A percentile compares a stretch with the other conserved stretches of the same genome.
Conservation (phyloP, 2,797 vertebrate genomes). For the Myotis vivesi region DNA sequence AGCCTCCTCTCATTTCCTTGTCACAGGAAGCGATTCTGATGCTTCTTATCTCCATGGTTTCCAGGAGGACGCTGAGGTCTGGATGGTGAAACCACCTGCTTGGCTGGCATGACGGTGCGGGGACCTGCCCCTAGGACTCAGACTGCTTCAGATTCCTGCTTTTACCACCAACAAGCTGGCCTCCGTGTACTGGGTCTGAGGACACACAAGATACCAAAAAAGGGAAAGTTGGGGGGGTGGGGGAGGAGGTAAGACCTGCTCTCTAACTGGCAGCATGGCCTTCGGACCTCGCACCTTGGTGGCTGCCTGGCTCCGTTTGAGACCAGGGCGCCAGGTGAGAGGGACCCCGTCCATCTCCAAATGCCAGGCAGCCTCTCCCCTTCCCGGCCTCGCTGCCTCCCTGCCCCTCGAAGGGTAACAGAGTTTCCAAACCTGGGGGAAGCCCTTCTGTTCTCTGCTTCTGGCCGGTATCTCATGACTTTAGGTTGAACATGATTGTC, state of each 20-base stretch:
- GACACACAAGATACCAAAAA: neutral
- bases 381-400: neutral
- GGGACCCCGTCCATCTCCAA: too few relatives aligned
- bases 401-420: neutral
- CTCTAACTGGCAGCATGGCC: neutral
- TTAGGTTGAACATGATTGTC: too few relatives aligned
- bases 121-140: neutral
- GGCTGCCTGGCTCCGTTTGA: neutral
- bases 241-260: neutral
- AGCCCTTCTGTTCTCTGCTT: neutral
- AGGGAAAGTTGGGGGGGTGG: neutral
- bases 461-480: too few relatives aligned
- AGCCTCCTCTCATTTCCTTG: neutral
- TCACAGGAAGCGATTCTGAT: neutral
- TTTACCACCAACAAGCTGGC: neutral
- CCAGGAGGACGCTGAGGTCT: neutral
- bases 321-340: neutral
- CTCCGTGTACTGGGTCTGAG: neutral
- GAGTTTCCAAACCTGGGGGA: neutral
- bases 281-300: neutral
- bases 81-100: neutral
- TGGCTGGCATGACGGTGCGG: neutral
- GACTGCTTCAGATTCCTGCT: neutral
- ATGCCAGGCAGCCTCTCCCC: too few relatives aligned
- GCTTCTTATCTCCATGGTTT: neutral